phyloP scores from a whole-genome alignment of 2,113 vertebrate species.

The Leucoraja erinaceus region DNA sequence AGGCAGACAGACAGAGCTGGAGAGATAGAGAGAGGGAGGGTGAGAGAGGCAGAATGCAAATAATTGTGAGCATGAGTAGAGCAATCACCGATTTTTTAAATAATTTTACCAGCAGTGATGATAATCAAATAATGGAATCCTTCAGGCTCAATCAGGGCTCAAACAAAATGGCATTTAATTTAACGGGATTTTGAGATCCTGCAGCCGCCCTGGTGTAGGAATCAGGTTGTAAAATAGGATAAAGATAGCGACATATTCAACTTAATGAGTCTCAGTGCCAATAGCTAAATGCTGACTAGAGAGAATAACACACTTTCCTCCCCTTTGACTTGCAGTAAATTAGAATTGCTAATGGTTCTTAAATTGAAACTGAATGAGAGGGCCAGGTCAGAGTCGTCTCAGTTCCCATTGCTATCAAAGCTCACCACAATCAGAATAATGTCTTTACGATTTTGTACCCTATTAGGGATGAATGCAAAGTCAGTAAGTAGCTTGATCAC shows the following conservation, averaged over 20 bases:
- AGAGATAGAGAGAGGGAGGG: too few relatives aligned
- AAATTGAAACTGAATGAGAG: not conserved
- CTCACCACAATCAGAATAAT: not conserved
- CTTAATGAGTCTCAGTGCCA: conserved; percentile 12
- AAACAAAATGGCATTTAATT: not conserved
- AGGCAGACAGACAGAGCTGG: too few relatives aligned
- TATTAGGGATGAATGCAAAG: not conserved
- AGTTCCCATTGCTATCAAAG: conserved; percentile 5
- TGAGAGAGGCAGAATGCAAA: too few relatives aligned
- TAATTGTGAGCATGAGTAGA: not conserved
- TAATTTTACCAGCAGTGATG: not conserved
- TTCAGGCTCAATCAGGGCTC: not conserved
- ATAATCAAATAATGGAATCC: not conserved
- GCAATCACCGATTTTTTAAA: not conserved
- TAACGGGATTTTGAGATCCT: not conserved
- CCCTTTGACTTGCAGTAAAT: not conserved
- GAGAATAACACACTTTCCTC: not conserved
- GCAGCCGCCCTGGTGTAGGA: not conserved
- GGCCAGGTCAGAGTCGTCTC: not conserved
- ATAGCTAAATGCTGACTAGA: conserved; percentile 3
- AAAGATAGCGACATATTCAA: conserved; percentile 15
- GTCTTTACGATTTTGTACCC: not conserved
- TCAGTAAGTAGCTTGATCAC: not conserved
- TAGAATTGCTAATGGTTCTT: conserved; percentile 14
- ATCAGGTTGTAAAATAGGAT: conserved; percentile 1